These are phyloP conservation scores for Cygnus atratus DNA, from an alignment of 2,113 vertebrate species.

Conservation along the genomic window DNA sequence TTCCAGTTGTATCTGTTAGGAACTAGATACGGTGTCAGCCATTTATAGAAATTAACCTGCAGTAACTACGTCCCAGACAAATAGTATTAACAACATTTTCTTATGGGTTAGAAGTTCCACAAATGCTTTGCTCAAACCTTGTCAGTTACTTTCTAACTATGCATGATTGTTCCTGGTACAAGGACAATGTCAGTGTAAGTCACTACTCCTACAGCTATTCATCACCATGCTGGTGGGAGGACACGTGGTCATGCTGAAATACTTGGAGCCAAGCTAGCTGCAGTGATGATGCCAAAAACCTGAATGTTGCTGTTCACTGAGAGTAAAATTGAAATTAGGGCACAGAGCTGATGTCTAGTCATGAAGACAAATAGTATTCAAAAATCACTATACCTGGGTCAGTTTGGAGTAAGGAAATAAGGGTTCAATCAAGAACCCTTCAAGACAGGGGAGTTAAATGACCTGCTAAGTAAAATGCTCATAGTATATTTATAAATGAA, in stretches of 20 bases:
- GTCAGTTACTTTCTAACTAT: background rate
- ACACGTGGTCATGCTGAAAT: fast-evolving
- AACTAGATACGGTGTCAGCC: background rate
- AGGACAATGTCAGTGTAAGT: fast-evolving
- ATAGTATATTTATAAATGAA: background rate
- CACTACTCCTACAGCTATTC: background rate
- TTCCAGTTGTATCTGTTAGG: fast-evolving
- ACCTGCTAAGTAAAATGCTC: background rate
- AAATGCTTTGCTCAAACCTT: background rate
- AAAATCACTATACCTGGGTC: background rate
- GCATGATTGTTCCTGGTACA: background rate
- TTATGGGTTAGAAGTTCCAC: background rate
- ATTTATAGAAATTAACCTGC: background rate
- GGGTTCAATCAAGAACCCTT: background rate
- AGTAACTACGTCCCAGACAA: background rate
- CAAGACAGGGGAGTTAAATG: background rate
- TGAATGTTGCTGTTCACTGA: fast-evolving
- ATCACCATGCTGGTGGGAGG: background rate
- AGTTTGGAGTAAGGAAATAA: background rate
- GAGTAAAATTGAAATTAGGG: background rate
- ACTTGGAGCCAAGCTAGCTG: background rate
- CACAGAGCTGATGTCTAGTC: background rate
- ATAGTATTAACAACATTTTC: background rate
- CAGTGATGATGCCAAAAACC: background rate
- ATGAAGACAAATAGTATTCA: too few relatives aligned